phyloP scores from a whole-genome alignment of 53 echinoderm and acorn worm species.

The Henricia sp. region DNA sequence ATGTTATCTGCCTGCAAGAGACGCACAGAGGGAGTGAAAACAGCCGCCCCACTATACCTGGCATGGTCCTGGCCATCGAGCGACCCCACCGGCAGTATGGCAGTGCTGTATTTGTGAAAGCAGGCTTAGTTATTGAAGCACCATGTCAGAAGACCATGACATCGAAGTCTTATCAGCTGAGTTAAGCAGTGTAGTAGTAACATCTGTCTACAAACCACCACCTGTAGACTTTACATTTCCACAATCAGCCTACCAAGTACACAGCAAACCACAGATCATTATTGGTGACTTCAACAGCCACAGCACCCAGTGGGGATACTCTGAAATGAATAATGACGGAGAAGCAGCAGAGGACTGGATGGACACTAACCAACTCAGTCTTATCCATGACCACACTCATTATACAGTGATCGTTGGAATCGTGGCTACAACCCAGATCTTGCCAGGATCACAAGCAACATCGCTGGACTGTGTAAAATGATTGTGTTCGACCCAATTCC shows the following conservation, averaged over 20 bases:
- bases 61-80: conserved; percentile 56
- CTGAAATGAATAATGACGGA: conserved; percentile 61
- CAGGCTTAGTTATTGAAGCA: conserved; percentile 15
- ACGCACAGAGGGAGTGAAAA: neutral
- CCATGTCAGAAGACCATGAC: conserved; percentile 23
- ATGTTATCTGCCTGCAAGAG: no score
- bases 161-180: conserved; percentile 21
- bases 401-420: neutral
- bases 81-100: conserved; percentile 48
- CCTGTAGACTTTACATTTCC: neutral
- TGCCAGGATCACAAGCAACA: neutral
- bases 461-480: no score
- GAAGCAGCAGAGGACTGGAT: conserved; percentile 69
- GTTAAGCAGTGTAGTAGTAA: conserved; percentile 14
- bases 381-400: conserved; percentile 14
- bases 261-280: conserved; percentile 17
- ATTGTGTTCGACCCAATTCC: conserved; percentile 37
- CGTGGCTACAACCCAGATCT: conserved; percentile 2
- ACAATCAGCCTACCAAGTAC: neutral
- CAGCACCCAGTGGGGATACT: conserved; percentile 48
- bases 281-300: conserved; percentile 71
- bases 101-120: conserved; percentile 50
- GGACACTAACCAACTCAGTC: conserved; percentile 39
- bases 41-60: conserved; percentile 46
- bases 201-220: conserved; percentile 42